A percentile compares a stretch with the other conserved stretches of the same genome.
phyloP scores from a whole-genome alignment of 1,140 invertebrate genomes.

The Brachionus rubens region DNA sequence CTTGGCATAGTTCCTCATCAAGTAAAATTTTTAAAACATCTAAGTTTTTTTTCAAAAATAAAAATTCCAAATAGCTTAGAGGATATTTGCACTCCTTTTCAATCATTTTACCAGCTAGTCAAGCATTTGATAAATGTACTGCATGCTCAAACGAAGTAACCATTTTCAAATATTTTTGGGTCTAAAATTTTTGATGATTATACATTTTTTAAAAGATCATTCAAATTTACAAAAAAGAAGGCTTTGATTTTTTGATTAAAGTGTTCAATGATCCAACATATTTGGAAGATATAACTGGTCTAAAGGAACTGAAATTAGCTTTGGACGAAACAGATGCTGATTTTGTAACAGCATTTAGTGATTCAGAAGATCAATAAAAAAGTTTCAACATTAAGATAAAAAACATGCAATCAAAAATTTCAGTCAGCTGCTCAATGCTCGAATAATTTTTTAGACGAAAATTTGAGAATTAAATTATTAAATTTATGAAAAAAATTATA shows the following conservation, averaged over 20 bases:
- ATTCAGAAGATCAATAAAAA: constrained; percentile 5
- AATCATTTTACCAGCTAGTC: constrained; percentile 74
- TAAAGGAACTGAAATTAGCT: constrained; percentile 69
- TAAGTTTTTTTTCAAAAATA: neutral
- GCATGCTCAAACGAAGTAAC: constrained; percentile 73
- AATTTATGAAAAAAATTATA: no score
- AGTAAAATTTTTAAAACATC: neutral
- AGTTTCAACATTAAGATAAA: no score
- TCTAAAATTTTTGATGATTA: constrained; percentile 12
- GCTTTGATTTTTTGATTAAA: constrained; percentile 75
- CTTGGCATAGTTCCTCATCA: constrained; percentile 83
- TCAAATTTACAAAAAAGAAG: constrained; percentile 67
- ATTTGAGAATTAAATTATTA: no score
- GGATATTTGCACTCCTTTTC: constrained; percentile 55
- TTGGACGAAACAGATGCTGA: constrained; percentile 56
- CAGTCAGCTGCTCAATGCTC: no score
- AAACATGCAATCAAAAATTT: no score
- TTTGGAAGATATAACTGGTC: constrained; percentile 80
- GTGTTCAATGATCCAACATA: constrained; percentile 79
- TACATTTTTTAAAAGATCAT: constrained; percentile 64
- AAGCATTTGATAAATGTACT: constrained; percentile 82
- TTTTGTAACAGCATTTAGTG: constrained; percentile 6
- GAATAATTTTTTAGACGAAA: no score
- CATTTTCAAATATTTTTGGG: neutral
- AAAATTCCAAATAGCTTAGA: neutral